These are phyloP conservation scores for Diplodus puntazzo DNA, from an alignment of 2,797 vertebrate species.

Conservation along the genomic window DNA sequence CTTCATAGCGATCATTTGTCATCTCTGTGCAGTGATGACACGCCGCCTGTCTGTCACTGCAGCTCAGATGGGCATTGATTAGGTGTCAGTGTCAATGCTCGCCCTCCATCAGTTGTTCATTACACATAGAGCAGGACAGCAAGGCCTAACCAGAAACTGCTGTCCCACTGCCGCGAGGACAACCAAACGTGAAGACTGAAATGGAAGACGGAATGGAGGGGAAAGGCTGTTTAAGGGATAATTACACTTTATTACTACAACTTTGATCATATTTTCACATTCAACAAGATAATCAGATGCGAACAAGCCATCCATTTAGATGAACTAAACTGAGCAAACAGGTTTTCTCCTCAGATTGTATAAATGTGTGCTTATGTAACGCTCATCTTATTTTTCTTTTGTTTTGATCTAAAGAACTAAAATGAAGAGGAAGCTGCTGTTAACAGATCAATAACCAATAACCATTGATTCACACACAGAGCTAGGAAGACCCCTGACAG, in stretches of 20 bases:
- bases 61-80: constrained; percentile 71
- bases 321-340: neutral
- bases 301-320: neutral
- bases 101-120: constrained; percentile 49
- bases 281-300: neutral
- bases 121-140: constrained; percentile 35
- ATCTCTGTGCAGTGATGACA: constrained; percentile 58
- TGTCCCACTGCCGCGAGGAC: constrained; percentile 23
- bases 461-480: constrained; percentile 42
- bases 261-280: neutral
- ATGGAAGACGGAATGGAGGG: neutral
- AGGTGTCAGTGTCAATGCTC: constrained; percentile 62
- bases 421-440: constrained; percentile 1
- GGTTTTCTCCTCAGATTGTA: neutral
- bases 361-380: neutral
- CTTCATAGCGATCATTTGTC: constrained; percentile 65
- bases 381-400: constrained; percentile 16
- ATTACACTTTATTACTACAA: neutral
- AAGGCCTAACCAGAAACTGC: constrained; percentile 27
- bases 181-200: constrained; percentile 8
- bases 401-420: constrained; percentile 4
- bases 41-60: constrained; percentile 44
- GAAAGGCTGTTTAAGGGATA: neutral
- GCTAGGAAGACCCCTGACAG: constrained; percentile 15
- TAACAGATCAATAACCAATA: constrained; percentile 54